Percentiles rank a stretch among this genome's conserved stretches.
These are phyloP conservation scores for Kryptolebias ocellatus DNA, from an alignment of 2,797 vertebrate genomes.

Conservation along the genomic window DNA sequence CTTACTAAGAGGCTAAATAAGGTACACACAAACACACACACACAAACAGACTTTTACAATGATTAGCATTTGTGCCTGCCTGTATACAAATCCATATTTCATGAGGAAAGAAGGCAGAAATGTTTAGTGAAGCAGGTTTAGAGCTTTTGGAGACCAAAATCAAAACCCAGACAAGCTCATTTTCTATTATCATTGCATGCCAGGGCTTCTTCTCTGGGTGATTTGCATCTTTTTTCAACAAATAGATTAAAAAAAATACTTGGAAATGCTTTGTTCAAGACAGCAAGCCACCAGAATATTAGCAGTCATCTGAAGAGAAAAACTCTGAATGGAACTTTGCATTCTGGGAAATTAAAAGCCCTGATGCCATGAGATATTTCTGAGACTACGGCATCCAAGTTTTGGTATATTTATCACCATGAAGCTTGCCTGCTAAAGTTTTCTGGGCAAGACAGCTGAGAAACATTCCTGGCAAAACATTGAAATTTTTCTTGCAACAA, in stretches of 20 bases:
- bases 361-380: conserved; percentile 55
- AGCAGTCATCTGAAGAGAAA: conserved; percentile 53
- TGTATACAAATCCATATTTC: conserved; percentile 78
- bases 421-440: conserved; percentile 34
- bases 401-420: conserved; percentile 23
- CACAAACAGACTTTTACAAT: conserved; percentile 29
- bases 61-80: conserved; percentile 72
- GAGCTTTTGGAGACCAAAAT: conserved; percentile 58
- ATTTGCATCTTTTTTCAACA: conserved; percentile 57
- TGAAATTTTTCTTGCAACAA: neutral
- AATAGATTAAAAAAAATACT: conserved; percentile 18
- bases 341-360: conserved; percentile 71
- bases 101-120: conserved; percentile 59
- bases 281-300: conserved; percentile 39
- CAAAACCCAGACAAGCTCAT: conserved; percentile 41
- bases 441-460: conserved; percentile 29
- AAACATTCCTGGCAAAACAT: conserved; percentile 23
- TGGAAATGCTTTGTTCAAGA: conserved; percentile 57
- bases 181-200: conserved; percentile 59
- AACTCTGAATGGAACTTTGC: conserved; percentile 48
- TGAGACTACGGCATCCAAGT: conserved; percentile 36
- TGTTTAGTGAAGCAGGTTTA: conserved; percentile 69
- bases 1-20: conserved; percentile 27
- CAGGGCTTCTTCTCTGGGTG: conserved; percentile 54
- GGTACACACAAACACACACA: conserved; percentile 17